Evolutionary conservation across 2,113 vertebrate species (phyloP).

Genomic region (Limnothrissa miodon): DNA sequence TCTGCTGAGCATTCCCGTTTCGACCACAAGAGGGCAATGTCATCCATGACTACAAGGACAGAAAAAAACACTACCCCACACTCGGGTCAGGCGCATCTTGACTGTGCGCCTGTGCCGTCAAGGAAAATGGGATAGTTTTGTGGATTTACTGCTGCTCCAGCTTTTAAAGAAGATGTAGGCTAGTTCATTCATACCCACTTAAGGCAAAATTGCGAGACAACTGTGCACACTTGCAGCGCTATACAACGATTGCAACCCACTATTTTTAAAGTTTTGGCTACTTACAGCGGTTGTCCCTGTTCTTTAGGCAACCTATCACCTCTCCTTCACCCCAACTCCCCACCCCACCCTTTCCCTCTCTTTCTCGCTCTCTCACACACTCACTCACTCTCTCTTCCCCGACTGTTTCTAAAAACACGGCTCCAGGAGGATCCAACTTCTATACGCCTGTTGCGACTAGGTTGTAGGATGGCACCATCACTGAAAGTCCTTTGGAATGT

Average conservation of each 20-base stretch:
- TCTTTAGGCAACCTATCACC: too few relatives aligned
- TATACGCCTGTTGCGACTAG: slow-evolving; percentile 41
- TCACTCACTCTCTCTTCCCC: slow-evolving; percentile 21
- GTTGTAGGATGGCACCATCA: slow-evolving; percentile 63
- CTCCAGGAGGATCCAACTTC: slow-evolving; percentile 30
- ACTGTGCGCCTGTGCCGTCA: too few relatives aligned
- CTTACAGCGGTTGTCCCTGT: neutral
- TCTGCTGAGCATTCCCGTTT: neutral
- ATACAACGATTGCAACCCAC: neutral
- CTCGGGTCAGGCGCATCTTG: neutral
- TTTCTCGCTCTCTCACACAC: slow-evolving; percentile 16
- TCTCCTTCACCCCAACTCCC: too few relatives aligned
- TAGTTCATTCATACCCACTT: neutral
- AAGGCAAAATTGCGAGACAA: neutral
- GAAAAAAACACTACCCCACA: neutral
- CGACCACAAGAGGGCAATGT: neutral
- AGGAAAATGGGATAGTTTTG: neutral
- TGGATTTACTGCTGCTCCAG: neutral
- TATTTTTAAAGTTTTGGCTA: too few relatives aligned
- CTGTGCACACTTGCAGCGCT: neutral
- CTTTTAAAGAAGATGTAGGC: too few relatives aligned
- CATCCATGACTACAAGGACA: neutral
- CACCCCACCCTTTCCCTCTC: neutral
- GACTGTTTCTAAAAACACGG: slow-evolving; percentile 54
- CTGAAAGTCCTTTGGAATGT: slow-evolving; percentile 63